Base-by-base conservation (phyloP, 2,113 vertebrate genomes). In the Sinocyclocheilus anshuiensis region DNA sequence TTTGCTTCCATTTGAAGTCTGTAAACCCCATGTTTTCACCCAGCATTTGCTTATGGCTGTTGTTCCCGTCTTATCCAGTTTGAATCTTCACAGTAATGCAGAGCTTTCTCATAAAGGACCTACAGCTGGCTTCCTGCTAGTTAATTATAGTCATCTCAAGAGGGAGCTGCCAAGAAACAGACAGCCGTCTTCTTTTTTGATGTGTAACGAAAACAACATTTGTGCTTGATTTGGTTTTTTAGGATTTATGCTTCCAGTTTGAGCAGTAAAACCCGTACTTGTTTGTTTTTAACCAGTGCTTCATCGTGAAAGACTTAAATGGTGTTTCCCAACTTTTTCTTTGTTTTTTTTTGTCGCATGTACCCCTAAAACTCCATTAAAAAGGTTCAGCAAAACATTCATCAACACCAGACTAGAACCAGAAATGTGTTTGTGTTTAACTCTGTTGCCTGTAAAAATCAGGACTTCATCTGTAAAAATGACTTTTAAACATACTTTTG, bases 101-200 rank as follows among this genome's bases (percentile, higher is more conserved):
- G 78, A 82, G 80, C 42, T 67, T 65, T 81, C 80, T 69, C 29
- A 80, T 80, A 45, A 80, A 80, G 55, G 59, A 81, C 61, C n/a
- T 18, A 81, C 63, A 82, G 63, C 80, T 82, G 80, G 63, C 63
- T 71, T 69, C 65, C 81, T 83, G 65, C 45, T 71, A 83, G 81
- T 71, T 83, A 83, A 83, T 83, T 83, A 71, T 83, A 83, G 81
- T 83, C 26, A 45, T 71, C 81, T 83, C 65, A 83, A 22, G 81
- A 1, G 81, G 53, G 18, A 53, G 39, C 65, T 83, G 65, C 42
- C 81, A 83, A 83, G 63, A 53, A 71, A 83, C 65, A 71, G 59
- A 42, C 65, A 71, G 65, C 65, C 45, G 18, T 71, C 24, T 0
- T 53, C 42, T 48, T 39, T 55, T 83, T 83, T 83, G 81, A 83